Evolutionary conservation across 2,113 vertebrate genomes (phyloP).

Genomic region (Nasalis larvatus): DNA sequence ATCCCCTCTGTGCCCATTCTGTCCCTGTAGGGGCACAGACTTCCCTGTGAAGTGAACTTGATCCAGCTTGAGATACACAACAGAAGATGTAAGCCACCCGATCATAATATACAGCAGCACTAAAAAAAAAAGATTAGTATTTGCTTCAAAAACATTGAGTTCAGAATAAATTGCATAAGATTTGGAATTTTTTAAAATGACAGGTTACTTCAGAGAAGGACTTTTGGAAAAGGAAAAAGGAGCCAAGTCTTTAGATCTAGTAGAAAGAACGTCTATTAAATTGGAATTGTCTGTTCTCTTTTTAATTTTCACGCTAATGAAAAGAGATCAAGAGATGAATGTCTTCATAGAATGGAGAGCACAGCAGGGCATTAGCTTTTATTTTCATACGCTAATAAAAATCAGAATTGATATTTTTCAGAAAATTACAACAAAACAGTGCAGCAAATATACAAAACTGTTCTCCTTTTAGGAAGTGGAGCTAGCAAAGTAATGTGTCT

Average conservation of each 20-base stretch:
- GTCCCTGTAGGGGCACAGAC: background rate
- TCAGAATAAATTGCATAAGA: background rate
- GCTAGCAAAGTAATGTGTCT: constrained; percentile 15
- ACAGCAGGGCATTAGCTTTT: background rate
- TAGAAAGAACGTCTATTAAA: background rate
- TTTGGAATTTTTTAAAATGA: background rate
- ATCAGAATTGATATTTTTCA: constrained; percentile 1
- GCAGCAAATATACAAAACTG: background rate
- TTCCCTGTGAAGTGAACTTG: background rate
- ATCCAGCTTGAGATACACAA: background rate
- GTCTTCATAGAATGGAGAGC: background rate
- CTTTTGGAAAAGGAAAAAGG: background rate
- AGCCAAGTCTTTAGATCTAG: background rate
- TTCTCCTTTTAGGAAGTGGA: background rate
- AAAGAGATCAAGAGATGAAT: background rate
- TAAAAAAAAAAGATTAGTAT: background rate
- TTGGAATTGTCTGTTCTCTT: background rate
- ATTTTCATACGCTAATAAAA: constrained; percentile 21
- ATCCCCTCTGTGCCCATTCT: background rate
- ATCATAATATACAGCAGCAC: background rate
- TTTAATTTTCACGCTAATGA: background rate
- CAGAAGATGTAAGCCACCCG: background rate
- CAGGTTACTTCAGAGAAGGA: background rate
- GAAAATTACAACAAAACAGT: constrained; percentile 18
- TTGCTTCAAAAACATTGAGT: background rate